These are phyloP conservation scores for Rugalucina vietnamica DNA, from an alignment of 2,888 invertebrate genomes.

Conservation along the genomic window DNA sequence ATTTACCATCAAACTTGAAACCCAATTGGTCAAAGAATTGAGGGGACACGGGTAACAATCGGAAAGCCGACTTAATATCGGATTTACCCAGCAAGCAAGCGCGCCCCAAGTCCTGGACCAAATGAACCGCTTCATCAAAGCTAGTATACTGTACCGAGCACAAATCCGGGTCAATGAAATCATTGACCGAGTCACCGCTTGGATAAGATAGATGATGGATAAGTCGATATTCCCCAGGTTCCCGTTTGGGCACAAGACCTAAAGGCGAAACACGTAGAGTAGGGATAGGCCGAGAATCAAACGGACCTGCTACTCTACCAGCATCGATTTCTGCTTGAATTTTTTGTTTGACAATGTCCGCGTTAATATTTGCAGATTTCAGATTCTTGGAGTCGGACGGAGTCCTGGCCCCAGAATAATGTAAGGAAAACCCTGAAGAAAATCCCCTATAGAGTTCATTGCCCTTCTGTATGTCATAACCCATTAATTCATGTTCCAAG, in stretches of 20 bases:
- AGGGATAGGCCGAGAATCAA: constrained; percentile 6
- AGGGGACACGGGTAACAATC: constrained; percentile 29
- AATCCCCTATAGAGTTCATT: too few species aligned
- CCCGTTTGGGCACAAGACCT: constrained; percentile 42
- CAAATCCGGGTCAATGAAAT: constrained; percentile 24
- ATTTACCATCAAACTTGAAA: constrained; percentile 34
- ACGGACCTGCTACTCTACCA: constrained; percentile 37
- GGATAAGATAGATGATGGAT: constrained; percentile 47
- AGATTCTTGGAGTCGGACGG: background rate
- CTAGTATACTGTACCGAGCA: constrained; percentile 40
- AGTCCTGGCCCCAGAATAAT: background rate
- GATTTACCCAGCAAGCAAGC: constrained; percentile 37
- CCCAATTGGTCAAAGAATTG: constrained; percentile 28
- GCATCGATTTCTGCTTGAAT: too few species aligned
- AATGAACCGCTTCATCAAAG: constrained; percentile 40
- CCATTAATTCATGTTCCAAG: too few species aligned
- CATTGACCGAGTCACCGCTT: constrained; percentile 23
- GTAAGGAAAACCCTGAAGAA: background rate
- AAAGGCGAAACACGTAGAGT: constrained; percentile 37
- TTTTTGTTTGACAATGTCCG: background rate
- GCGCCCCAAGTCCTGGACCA: constrained; percentile 27
- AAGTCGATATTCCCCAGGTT: constrained; percentile 29
- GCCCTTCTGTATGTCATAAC: too few species aligned
- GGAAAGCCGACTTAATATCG: constrained; percentile 49
- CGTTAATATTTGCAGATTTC: background rate